A percentile compares a stretch with the other conserved stretches of the same genome.
phyloP scores from a whole-genome alignment of 2,888 invertebrate genomes.

The Halocaridina rubra region DNA sequence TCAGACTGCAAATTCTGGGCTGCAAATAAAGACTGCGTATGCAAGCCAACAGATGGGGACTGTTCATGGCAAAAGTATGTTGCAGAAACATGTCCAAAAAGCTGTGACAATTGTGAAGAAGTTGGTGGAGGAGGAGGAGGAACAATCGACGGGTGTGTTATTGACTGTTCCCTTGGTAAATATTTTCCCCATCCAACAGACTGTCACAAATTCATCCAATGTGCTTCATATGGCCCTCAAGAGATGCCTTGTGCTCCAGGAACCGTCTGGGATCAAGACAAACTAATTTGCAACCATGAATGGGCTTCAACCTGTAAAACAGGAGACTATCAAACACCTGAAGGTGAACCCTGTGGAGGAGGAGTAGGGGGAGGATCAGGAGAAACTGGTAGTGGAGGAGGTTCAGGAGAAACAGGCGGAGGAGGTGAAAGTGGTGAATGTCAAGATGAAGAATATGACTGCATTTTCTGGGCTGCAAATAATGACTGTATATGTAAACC shows the following conservation, averaged over 20 bases:
- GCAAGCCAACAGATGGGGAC: slow-evolving; percentile 22
- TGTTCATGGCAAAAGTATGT: slow-evolving; percentile 48
- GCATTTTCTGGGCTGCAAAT: slow-evolving; percentile 32
- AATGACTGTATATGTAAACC: slow-evolving; percentile 35
- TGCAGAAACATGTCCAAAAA: slow-evolving; percentile 22
- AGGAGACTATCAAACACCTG: background rate
- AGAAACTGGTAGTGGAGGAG: background rate
- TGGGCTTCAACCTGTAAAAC: background rate
- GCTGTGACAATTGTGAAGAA: slow-evolving; percentile 29
- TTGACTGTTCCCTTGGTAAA: slow-evolving; percentile 24
- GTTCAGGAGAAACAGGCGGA: background rate
- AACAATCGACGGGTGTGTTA: slow-evolving; percentile 22
- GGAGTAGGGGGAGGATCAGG: background rate
- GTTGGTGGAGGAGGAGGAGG: slow-evolving; percentile 18
- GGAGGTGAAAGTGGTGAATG: background rate
- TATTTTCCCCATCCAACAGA: slow-evolving; percentile 55
- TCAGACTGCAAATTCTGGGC: slow-evolving; percentile 39
- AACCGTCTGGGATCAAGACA: slow-evolving; percentile 14
- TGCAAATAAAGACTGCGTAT: slow-evolving; percentile 37
- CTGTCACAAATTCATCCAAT: slow-evolving; percentile 64
- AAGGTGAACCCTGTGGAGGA: slow-evolving; percentile 34
- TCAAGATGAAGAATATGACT: slow-evolving; percentile 24
- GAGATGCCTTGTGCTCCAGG: slow-evolving; percentile 39
- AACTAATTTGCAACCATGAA: slow-evolving; percentile 1
- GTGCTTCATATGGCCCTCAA: slow-evolving; percentile 47